These are phyloP conservation scores for Adelosebastes latens DNA, from an alignment of 2,797 vertebrate species.

Conservation along the genomic window DNA sequence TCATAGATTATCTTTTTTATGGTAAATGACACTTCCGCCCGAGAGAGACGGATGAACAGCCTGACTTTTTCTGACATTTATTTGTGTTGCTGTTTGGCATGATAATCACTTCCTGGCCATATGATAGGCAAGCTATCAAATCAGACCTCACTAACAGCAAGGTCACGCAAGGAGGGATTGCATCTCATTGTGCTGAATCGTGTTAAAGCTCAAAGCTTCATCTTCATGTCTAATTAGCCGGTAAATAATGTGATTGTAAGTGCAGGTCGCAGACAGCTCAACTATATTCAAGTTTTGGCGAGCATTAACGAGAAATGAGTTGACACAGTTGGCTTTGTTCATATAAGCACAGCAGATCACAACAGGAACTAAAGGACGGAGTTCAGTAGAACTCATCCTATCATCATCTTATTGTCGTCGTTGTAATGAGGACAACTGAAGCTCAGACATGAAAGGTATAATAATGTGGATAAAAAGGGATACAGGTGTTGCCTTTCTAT, in stretches of 20 bases:
- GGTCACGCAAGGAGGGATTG: slow-evolving; percentile 26
- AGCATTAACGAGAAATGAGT: not conserved
- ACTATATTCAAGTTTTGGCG: not conserved
- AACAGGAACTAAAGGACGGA: not conserved
- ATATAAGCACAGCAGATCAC: not conserved
- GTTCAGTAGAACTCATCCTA: not conserved
- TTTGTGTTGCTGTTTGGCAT: slow-evolving; percentile 60
- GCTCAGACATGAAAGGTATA: slow-evolving; percentile 20
- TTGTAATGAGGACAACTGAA: not conserved
- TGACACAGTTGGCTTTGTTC: not conserved
- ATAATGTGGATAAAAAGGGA: not conserved
- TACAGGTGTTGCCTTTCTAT: slow-evolving; percentile 12
- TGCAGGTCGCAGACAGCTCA: not conserved
- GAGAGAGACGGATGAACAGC: slow-evolving; percentile 55
- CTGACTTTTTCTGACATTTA: slow-evolving; percentile 71
- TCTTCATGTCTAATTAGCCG: slow-evolving; percentile 36
- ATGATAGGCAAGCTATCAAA: slow-evolving; percentile 39
- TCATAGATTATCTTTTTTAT: slow-evolving; percentile 66
- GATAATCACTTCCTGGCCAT: slow-evolving; percentile 53
- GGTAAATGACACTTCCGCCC: slow-evolving; percentile 50
- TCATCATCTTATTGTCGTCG: not conserved
- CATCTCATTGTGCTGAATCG: slow-evolving; percentile 9
- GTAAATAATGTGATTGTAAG: slow-evolving; percentile 1
- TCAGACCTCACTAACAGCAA: slow-evolving; percentile 29
- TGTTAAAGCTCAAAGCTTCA: slow-evolving; percentile 7